Percentiles rank a stretch among this genome's conserved stretches.
Conservation (phyloP, 1,140 invertebrate genomes). For the Acromyrmex echinatior region DNA sequence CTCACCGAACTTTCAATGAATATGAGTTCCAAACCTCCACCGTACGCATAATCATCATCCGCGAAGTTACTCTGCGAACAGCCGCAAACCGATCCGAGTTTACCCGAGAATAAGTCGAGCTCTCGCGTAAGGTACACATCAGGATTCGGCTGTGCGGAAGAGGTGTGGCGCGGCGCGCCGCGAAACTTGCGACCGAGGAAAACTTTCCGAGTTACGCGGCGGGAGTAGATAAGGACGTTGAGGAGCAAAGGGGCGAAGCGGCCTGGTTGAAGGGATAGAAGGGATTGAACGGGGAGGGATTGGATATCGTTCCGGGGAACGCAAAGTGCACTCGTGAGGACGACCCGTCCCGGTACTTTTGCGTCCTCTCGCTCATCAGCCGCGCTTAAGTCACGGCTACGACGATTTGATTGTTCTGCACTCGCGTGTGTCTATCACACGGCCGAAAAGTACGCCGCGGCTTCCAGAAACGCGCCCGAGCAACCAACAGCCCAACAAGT, state of each 20-base stretch:
- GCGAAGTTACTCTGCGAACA: conserved; percentile 33
- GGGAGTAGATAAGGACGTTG: conserved; percentile 49
- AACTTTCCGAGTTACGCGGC: conserved; percentile 48
- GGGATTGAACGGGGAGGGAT: background rate
- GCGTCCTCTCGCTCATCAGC: conserved; percentile 26
- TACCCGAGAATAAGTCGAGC: conserved; percentile 43
- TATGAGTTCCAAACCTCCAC: background rate
- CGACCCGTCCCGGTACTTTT: background rate
- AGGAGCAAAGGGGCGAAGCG: background rate
- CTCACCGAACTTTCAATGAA: background rate
- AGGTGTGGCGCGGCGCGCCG: background rate
- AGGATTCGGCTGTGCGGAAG: conserved; percentile 38
- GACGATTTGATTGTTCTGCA: background rate
- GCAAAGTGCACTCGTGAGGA: conserved; percentile 45
- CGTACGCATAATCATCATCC: conserved; percentile 46
- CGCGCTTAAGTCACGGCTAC: background rate
- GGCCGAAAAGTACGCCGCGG: conserved; percentile 24
- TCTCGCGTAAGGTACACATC: conserved; percentile 29
- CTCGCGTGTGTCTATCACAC: conserved; percentile 36
- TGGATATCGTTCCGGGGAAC: conserved; percentile 32
- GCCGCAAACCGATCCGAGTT: conserved; percentile 47
- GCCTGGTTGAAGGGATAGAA: background rate
- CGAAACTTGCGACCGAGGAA: conserved; percentile 56
- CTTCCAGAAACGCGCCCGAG: conserved; percentile 29
- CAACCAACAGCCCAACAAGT: conserved; percentile 23